Evolutionary conservation across 2,888 invertebrate genomes (phyloP), one percentile per base, ranked within the genome.

Genomic region (Tiliacea aurago): DNA sequence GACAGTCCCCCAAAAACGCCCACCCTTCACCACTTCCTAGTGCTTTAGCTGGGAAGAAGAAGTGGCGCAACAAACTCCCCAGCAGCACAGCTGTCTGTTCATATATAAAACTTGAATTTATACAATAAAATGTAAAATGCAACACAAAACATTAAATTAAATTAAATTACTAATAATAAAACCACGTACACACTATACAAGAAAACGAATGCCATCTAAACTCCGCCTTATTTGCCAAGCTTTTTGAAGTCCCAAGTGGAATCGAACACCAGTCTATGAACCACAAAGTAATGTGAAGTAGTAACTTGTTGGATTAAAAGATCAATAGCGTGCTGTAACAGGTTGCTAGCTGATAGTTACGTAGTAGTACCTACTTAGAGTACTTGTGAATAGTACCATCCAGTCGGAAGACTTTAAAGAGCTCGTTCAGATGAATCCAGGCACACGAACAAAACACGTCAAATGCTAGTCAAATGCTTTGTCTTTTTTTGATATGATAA

Each of bases 221-320:
- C 51, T 2, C 28, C 0, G 28, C 49, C 49, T 74, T 73, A 73
- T 73, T 55, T 62, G 20, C 20, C 45, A 45, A 61, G 15, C 56
- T n/a, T 59, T 61, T 45, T 62, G 33, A 70, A 41, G 9, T 56
- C 56, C 18, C 79, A n/a, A 7, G 47, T 65, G 79, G 47, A 77
- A 55, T 79, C 37, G 53, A 78, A 72, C 59, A 55, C 47, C 15
- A 37, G 18, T 11, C 9, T 28, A 59, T 33, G 28, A 72, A 77
- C 65, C 43, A 61, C 20, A n/a, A 78, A 78, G 43, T 53, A 76
- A 62, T 37, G 43, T 49, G 18, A 23, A 49, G 43, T 13, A 56
- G 61, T 70, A 70, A 78, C 78, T 70, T 70, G 56, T 70, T 49
- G 49, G 62, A 70, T 62, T 78, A 56, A 56, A 70, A 70, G 70